phyloP scores from a whole-genome alignment of 2,113 vertebrate genomes.

The Trichomycterus rosablanca region DNA sequence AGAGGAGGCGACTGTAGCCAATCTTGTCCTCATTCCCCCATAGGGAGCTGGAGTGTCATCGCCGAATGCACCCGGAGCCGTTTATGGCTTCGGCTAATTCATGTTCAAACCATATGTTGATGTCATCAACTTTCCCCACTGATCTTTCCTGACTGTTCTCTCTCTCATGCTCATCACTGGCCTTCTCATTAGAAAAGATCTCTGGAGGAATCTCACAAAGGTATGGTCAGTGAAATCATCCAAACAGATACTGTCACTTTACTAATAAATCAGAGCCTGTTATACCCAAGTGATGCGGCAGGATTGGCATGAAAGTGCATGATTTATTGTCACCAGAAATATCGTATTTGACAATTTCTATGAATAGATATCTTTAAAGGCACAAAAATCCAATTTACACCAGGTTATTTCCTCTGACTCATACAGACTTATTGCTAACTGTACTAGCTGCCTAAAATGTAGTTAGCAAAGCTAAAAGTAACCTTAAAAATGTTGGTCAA shows the following conservation, averaged over 20 bases:
- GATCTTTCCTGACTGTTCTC: conserved; percentile 7
- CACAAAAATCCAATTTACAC: too few species aligned
- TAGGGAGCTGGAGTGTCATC: conserved; percentile 44
- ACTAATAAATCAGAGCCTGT: conserved; percentile 23
- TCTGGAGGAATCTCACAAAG: conserved; percentile 26
- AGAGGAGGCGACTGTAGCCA: conserved; percentile 32
- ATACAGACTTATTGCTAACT: too few species aligned
- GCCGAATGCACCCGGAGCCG: conserved; percentile 25
- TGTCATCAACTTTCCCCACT: conserved; percentile 18
- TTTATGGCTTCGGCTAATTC: conserved; percentile 38
- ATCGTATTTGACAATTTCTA: too few species aligned
- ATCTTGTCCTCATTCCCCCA: conserved; percentile 46
- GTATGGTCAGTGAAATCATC: conserved; percentile 31
- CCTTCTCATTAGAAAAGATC: conserved; percentile 23
- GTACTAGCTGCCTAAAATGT: too few species aligned
- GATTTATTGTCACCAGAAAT: too few species aligned
- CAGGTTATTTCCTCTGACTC: too few species aligned
- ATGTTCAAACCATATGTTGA: conserved; percentile 40
- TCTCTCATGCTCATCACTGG: conserved; percentile 7
- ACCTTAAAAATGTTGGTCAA: too few species aligned
- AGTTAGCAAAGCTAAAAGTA: too few species aligned
- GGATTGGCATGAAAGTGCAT: too few species aligned
- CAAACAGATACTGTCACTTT: conserved; percentile 23
- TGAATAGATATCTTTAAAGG: too few species aligned
- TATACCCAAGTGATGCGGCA: conserved; percentile 3